Conservation (phyloP, 2,113 vertebrate species). For the Phrynocephalus versicolor region DNA sequence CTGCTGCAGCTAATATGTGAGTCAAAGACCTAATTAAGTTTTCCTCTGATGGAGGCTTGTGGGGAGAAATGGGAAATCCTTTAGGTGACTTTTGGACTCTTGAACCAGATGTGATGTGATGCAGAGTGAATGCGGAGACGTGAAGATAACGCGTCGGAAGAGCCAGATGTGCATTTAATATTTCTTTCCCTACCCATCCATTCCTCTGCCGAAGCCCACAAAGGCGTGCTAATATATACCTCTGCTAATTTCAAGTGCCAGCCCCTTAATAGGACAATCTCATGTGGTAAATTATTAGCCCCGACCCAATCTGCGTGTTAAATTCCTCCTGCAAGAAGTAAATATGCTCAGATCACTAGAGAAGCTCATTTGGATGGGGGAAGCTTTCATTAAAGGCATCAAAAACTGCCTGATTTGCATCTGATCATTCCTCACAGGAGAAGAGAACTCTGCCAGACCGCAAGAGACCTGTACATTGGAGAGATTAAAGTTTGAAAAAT, state of each 20-base stretch:
- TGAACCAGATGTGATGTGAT: slow-evolving; percentile 21
- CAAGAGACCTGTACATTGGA: not conserved
- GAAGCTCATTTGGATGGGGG: slow-evolving; percentile 48
- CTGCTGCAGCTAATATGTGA: not conserved
- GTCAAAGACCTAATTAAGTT: slow-evolving; percentile 30
- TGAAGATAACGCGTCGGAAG: slow-evolving; percentile 27
- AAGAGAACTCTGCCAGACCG: slow-evolving; percentile 31
- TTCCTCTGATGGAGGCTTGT: slow-evolving; percentile 41
- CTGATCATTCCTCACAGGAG: slow-evolving; percentile 32
- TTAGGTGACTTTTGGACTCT: slow-evolving; percentile 40
- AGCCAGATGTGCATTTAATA: slow-evolving; percentile 36
- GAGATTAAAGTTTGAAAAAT: slow-evolving; percentile 12
- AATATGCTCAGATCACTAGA: slow-evolving; percentile 68
- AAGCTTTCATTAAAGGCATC: slow-evolving; percentile 63
- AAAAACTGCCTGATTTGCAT: slow-evolving; percentile 58
- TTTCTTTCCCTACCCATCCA: slow-evolving; percentile 25
- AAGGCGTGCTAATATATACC: slow-evolving; percentile 44
- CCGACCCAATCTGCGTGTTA: slow-evolving; percentile 75
- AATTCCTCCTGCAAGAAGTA: slow-evolving; percentile 71
- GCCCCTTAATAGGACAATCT: slow-evolving; percentile 69
- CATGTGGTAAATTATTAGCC: slow-evolving; percentile 71
- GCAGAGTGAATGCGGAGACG: not conserved
- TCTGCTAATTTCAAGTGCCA: slow-evolving; percentile 59
- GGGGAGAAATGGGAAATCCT: slow-evolving; percentile 9
- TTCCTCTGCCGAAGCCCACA: slow-evolving; percentile 27